phyloP scores from a whole-genome alignment of 92 coral and sea anemone species.

The Zoanthus sansibaricus region DNA sequence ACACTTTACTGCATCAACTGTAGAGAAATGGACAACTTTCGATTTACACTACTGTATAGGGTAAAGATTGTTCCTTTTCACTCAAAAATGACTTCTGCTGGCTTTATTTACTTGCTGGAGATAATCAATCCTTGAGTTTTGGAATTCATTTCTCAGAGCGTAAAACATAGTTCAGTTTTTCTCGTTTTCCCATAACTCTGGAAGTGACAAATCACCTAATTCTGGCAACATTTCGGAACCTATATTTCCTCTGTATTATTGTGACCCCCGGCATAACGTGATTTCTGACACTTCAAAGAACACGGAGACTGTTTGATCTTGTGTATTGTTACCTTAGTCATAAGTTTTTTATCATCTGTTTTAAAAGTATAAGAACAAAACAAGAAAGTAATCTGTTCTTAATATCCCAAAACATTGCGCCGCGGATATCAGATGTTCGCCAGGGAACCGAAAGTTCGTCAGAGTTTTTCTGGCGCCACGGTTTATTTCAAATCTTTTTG shows the following conservation, averaged over 20 bases:
- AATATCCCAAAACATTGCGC: neutral
- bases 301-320: neutral
- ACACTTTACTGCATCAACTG: neutral
- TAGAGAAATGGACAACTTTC: neutral
- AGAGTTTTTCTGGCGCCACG: neutral
- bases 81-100: no score
- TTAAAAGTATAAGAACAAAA: neutral
- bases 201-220: no score
- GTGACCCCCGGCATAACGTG: neutral
- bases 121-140: no score
- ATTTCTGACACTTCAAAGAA: neutral
- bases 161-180: no score
- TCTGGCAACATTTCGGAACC: no score
- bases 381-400: neutral
- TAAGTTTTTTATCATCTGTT: neutral
- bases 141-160: no score
- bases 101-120: no score
- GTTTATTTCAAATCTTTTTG: neutral
- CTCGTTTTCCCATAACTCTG: no score
- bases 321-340: neutral
- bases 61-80: no score
- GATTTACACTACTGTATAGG: neutral
- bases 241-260: no score
- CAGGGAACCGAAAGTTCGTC: neutral
- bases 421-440: constrained; percentile 1